Base-by-base conservation (phyloP, 2,888 invertebrate species). In the Caenorhabditis sp. region DNA sequence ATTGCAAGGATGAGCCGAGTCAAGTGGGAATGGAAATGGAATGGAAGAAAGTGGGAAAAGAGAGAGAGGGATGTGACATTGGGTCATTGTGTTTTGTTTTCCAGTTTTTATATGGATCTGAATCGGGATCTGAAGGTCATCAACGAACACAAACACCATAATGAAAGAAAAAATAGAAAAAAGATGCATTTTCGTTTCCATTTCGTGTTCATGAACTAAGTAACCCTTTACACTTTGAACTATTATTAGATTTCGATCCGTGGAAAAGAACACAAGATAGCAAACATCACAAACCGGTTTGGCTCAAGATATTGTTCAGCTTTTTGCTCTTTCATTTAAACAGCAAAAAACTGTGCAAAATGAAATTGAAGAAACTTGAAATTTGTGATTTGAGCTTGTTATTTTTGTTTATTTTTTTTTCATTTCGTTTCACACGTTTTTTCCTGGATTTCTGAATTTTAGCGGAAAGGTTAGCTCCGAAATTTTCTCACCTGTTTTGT, bases 1-100 rank as follows among this genome's bases (percentile, higher is more conserved):
- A 40, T 60, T 40, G 60, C 60, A 50, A 44, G 22, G 68, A 68
- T 56, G 68, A 56, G 68, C 28, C 51, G 50, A 37, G 60, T 61
- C 51, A 50, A 70, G 61, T 51, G 60, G 51, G 9, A 32, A 32
- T 32, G 32, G 32, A 9, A 32, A 32, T 32, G 32, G 32, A 9
- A 32, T 6, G 32, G 32, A n/a, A 32, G 32, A 32, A 50, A 61
- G 61, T 51, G 60, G 51, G 32, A 70, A 70, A 20, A 28, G 67
- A 47, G n/a, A 20, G 22, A 15, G 28, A 11, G 47, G 47, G 40
- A 37, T 37, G 20, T 26, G 51, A 51, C n/a, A n/a, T n/a, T 56
- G 32, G 4, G 32, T 32, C 9, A 9, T 9, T 32, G 5, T 32
- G 32, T 56, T 56, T 51, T 56, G 44, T 60, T 24, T 11, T 62